phyloP scores from a whole-genome alignment of 2,113 vertebrate species.

The Cyrtonyx montezumae region DNA sequence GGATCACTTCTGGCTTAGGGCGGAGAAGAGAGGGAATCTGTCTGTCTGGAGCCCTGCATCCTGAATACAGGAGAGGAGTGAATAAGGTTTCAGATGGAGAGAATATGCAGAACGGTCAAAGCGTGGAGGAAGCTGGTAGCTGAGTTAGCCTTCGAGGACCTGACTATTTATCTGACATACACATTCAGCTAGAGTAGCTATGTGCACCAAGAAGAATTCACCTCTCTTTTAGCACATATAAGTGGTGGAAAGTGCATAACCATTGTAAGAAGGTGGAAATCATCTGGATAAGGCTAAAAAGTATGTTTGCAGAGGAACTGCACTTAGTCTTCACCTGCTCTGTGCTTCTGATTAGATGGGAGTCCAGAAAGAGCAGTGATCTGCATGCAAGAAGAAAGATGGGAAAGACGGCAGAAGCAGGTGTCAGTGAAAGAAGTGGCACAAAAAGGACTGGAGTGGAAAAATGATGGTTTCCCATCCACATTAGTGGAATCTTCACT shows the following conservation, averaged over 20 bases:
- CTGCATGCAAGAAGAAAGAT: constrained; percentile 39
- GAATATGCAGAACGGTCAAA: constrained; percentile 13
- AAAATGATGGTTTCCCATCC: constrained; percentile 5
- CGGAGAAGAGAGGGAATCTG: constrained; percentile 34
- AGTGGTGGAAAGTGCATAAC: neutral
- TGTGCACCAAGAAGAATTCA: neutral
- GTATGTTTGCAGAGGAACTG: neutral
- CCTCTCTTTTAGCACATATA: neutral
- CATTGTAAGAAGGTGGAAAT: neutral
- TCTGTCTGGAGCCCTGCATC: constrained; percentile 37
- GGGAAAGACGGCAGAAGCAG: constrained; percentile 28
- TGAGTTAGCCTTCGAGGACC: neutral
- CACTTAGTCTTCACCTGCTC: neutral
- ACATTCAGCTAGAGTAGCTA: neutral
- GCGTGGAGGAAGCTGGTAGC: neutral
- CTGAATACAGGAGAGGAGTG: constrained; percentile 55
- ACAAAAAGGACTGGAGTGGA: neutral
- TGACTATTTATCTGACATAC: neutral
- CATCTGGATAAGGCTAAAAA: neutral
- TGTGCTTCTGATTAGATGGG: neutral
- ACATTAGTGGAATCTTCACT: neutral
- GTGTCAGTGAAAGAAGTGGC: constrained; percentile 21
- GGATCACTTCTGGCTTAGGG: constrained; percentile 34
- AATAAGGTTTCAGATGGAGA: constrained; percentile 14
- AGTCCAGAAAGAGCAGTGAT: constrained; percentile 7